Conservation (phyloP, 1,140 invertebrate species). For the Drosophila orosa region DNA sequence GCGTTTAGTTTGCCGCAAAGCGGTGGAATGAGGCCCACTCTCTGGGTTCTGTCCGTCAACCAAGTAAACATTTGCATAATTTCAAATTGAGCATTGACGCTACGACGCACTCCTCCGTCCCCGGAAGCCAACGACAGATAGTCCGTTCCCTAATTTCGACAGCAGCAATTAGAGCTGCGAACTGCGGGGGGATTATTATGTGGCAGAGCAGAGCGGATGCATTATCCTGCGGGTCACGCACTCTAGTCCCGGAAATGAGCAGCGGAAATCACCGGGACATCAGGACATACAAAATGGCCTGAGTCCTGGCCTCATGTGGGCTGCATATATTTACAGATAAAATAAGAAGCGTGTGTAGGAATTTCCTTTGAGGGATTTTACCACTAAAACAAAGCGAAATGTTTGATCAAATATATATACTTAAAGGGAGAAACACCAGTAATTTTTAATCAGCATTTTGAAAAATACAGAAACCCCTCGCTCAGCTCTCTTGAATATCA, state of each 20-base stretch:
- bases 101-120: not conserved
- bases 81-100: constrained; percentile 35
- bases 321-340: constrained; percentile 4
- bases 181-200: constrained; percentile 26
- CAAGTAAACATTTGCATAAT: constrained; percentile 63
- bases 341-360: not conserved
- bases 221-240: constrained; percentile 37
- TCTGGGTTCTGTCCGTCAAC: constrained; percentile 9
- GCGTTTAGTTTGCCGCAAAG: constrained; percentile 24
- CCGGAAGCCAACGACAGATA: constrained; percentile 9
- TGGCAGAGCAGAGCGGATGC: not conserved
- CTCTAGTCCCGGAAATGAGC: constrained; percentile 53
- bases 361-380: not conserved
- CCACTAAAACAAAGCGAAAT: not conserved
- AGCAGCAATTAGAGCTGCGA: constrained; percentile 56
- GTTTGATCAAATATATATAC: not conserved
- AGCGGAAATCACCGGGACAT: constrained; percentile 51
- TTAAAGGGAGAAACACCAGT: not conserved
- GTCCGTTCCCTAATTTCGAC: constrained; percentile 17
- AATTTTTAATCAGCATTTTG: not conserved
- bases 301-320: constrained; percentile 27
- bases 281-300: constrained; percentile 37
- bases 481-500: not conserved
- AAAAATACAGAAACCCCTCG: not conserved
- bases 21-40: not conserved